These are phyloP conservation scores for Xenotilapia longispinis DNA, from an alignment of 2,113 vertebrate genomes.

Conservation along the genomic window DNA sequence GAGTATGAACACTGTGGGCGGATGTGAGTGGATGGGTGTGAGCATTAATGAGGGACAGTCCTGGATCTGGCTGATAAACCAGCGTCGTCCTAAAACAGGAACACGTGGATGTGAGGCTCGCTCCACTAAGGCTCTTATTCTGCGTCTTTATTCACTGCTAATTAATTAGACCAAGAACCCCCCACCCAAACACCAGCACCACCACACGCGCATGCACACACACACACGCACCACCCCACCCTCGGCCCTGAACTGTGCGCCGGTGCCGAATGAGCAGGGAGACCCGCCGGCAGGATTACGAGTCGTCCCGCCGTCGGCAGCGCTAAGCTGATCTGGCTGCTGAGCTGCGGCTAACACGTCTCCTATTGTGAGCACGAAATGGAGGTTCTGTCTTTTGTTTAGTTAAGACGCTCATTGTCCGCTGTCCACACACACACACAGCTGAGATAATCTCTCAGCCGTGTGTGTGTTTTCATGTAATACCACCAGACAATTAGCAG, in stretches of 20 bases:
- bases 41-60: conserved; percentile 27
- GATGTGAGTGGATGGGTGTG: neutral
- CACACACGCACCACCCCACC: neutral
- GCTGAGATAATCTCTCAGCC: conserved; percentile 34
- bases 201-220: neutral
- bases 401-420: conserved; percentile 39
- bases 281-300: conserved; percentile 46
- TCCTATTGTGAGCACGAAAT: conserved; percentile 14
- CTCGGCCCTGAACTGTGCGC: neutral
- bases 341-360: neutral
- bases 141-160: conserved; percentile 57
- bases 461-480: neutral
- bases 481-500: conserved; percentile 11
- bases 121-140: conserved; percentile 49
- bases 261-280: neutral
- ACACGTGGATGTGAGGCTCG: neutral
- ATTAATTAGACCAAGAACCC: conserved; percentile 57
- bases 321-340: conserved; percentile 29
- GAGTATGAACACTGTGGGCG: neutral
- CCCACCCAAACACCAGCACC: neutral
- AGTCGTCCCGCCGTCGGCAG: conserved; percentile 4
- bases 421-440: neutral
- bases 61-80: conserved; percentile 68
- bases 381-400: conserved; percentile 24
- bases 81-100: neutral